Conservation (phyloP, 2,797 vertebrate species). For the Karalla daura region DNA sequence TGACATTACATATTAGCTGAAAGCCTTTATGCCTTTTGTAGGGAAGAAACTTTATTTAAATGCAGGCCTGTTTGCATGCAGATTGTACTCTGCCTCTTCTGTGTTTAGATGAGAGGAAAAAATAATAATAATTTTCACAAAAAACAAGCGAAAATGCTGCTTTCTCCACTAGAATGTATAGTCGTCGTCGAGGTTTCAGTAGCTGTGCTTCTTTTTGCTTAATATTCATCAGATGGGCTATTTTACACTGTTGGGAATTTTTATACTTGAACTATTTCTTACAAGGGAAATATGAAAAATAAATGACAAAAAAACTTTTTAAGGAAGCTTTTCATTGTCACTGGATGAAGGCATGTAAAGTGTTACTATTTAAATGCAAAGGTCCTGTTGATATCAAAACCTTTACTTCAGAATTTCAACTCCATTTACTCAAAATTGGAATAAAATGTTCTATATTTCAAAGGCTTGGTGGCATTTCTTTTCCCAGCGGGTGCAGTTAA, state of each 20-base stretch:
- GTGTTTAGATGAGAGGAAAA: slow-evolving; percentile 77
- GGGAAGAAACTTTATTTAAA: slow-evolving; percentile 81
- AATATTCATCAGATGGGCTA: slow-evolving; percentile 92
- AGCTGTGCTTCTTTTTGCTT: slow-evolving; percentile 96
- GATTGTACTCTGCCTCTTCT: slow-evolving; percentile 76
- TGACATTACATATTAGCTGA: slow-evolving; percentile 88
- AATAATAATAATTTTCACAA: slow-evolving; percentile 68
- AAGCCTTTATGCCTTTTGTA: slow-evolving; percentile 82
- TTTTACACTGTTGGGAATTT: slow-evolving; percentile 99
- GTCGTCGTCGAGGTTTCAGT: slow-evolving; percentile 90
- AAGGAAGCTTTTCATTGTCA: slow-evolving; percentile 94
- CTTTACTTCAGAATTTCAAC: slow-evolving; percentile 92
- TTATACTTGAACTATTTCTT: slow-evolving; percentile 99
- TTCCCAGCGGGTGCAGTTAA: not conserved
- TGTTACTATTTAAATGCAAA: slow-evolving; percentile 93
- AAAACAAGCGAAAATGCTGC: slow-evolving; percentile 89
- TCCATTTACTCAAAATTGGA: slow-evolving; percentile 92
- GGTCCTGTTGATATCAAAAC: slow-evolving; percentile 92
- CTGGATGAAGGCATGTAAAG: slow-evolving; percentile 93
- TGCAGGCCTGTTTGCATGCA: slow-evolving; percentile 83
- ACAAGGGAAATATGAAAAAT: slow-evolving; percentile 98
- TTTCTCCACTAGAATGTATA: slow-evolving; percentile 92
- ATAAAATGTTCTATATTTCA: slow-evolving; percentile 87
- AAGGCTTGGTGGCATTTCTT: slow-evolving; percentile 56
- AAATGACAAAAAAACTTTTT: slow-evolving; percentile 85